These are phyloP conservation scores for Hemithea aestivaria DNA, from an alignment of 2,888 invertebrate species.

Conservation along the genomic window DNA sequence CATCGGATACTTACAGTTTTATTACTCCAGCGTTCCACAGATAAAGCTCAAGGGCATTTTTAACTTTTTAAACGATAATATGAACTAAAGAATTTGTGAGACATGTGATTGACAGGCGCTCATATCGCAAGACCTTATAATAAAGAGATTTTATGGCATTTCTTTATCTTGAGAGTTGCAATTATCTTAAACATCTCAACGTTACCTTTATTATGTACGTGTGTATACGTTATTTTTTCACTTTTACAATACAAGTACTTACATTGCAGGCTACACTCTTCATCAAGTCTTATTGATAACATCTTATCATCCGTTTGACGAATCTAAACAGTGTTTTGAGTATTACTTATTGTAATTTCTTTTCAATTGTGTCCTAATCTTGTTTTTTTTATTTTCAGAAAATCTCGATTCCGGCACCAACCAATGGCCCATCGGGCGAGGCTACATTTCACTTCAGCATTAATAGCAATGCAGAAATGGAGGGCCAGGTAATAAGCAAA, in stretches of 20 bases:
- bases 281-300: too few species aligned
- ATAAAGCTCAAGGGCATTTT: slow-evolving; percentile 30
- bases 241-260: too few species aligned
- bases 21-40: slow-evolving; percentile 26
- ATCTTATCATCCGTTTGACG: too few species aligned
- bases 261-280: too few species aligned
- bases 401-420: slow-evolving; percentile 87
- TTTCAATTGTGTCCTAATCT: slow-evolving; percentile 1
- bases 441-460: slow-evolving; percentile 88
- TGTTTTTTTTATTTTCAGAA: slow-evolving; percentile 75
- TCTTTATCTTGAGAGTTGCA: too few species aligned
- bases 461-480: slow-evolving; percentile 88
- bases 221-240: too few species aligned
- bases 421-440: slow-evolving; percentile 68
- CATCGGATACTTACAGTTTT: slow-evolving; percentile 30
- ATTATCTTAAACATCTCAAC: too few species aligned
- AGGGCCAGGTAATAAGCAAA: slow-evolving; percentile 81
- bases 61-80: slow-evolving; percentile 22
- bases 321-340: not conserved
- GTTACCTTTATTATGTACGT: too few species aligned
- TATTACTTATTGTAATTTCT: not conserved
- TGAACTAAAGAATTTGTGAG: too few species aligned
- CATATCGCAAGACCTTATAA: too few species aligned
- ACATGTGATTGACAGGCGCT: not conserved
- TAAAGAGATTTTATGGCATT: too few species aligned